Base-by-base conservation (phyloP, 2,888 invertebrate genomes). In the Magallana nippona region DNA sequence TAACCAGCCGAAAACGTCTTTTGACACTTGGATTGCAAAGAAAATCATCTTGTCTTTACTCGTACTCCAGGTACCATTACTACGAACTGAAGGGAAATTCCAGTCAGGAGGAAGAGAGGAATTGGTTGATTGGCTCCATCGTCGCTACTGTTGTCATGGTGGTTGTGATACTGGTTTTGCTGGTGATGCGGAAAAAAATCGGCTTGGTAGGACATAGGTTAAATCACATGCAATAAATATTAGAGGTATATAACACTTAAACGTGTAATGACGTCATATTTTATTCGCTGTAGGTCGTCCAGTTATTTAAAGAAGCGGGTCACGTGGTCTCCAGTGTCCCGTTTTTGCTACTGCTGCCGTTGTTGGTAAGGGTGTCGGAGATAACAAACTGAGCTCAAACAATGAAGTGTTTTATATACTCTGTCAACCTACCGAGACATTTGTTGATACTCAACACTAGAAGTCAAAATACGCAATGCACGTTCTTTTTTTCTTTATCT, bases 241-340 rank as follows among this genome's bases (percentile, higher is more conserved):
- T 44, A 44, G 44, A 44, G 44, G 44, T 44, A 44, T 44, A 8
- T 44, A 44, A 44, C 44, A 44, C 44, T 44, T 44, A 44, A 44
- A 44, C 44, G 8, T 44, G 44, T 44, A 44, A 8, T 44, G 44
- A 44, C 8, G 44, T 8, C 8, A 44, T 44, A 44, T 44, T 44
- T 44, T 5, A 60, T 55, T 62, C 10, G 62, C 85, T 63, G 55
- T 88, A 89, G 92, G 92, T 98, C 90, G 96, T 97, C 0, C 96
- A 96, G 71, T 95, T 98, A 84, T 98, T 98, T 93, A 96, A 96
- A 92, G 98, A 98, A 94, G 97, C 98, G 1, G 97, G 98, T 15
- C 96, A 96, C 92, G 98, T 98, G 92, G 95, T 98, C 90, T 96
- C 96, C 85, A 96, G 96, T 90, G 96, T 98, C 89, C 98, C 98